phyloP scores from a whole-genome alignment of 2,888 invertebrate genomes.

The Neuroscelio doddi region DNA sequence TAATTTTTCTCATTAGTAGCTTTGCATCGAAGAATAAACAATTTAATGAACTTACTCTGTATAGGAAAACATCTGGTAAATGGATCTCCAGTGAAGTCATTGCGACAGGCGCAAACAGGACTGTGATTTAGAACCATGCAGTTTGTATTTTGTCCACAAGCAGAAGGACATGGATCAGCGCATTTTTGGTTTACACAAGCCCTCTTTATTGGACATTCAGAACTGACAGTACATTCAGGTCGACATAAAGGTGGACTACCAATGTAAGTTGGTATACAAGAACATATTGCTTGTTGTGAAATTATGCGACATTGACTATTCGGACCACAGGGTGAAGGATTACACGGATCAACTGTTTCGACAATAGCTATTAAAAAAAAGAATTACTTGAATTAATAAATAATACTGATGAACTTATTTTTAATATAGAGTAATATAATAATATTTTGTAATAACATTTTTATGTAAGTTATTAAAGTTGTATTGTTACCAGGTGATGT shows the following conservation, averaged over 20 bases:
- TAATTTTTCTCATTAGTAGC: no score
- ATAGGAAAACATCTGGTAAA: constrained; percentile 72
- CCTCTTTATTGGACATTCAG: constrained; percentile 81
- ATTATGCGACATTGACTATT: constrained; percentile 72
- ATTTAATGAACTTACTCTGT: constrained; percentile 50
- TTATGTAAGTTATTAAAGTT: no score
- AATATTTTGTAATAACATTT: no score
- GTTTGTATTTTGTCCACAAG: constrained; percentile 75
- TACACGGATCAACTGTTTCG: constrained; percentile 63
- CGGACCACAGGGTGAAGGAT: constrained; percentile 75
- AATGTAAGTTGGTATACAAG: constrained; percentile 83
- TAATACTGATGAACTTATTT: no score
- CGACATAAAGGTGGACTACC: constrained; percentile 86
- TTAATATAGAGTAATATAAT: no score
- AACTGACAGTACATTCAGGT: constrained; percentile 86
- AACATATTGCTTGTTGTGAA: constrained; percentile 84
- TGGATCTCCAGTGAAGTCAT: constrained; percentile 73
- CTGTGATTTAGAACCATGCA: constrained; percentile 82
- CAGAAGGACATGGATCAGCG: constrained; percentile 80
- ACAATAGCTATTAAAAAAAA: no score
- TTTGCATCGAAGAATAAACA: no score
- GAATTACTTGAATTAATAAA: no score
- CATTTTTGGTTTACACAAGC: constrained; percentile 81
- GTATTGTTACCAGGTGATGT: no score
- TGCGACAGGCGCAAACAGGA: constrained; percentile 83